Evolutionary conservation across 35 echinoderm and acorn worm species (phyloP), one percentile per base, ranked within the genome.

Genomic region (Heliocidaris tuberculata): DNA sequence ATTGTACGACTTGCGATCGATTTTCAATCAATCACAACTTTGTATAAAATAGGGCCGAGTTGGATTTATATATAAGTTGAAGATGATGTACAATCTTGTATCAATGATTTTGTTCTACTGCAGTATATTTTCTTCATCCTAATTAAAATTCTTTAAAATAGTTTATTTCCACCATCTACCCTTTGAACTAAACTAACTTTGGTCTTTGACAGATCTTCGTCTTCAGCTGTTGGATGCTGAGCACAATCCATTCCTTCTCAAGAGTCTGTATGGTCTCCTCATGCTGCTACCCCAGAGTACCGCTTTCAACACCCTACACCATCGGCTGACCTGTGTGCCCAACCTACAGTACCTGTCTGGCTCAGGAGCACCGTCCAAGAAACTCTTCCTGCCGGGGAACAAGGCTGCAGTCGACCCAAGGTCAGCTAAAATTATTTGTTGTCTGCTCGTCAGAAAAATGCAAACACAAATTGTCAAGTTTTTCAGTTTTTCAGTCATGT

Each of bases 281-380:
- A 99, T 99, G 98, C 65, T 99, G 60, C 93, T 99, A 48, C 98
- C 98, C 2, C 98, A 99, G 96, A 99, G 96, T 50, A 96, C 97
- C 49, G 95, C 96, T 1, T 99, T 99, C 92, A 96, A 93, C 50
- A 94, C 94, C 24, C 95, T 99, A 24, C 90, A 97, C 47, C 93
- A 97, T 13, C 86, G 98, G 2, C 90, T 99, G 31, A 93, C 97
- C 1, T 99, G 98, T 90, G 94, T 99, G 27, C 98, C 98, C 29
- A 97, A 95, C 60, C 86, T 98, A 21, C 94, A 93, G 31, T 49
- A 50, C 87, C 10, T 96, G 31, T 86, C 97, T 59, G 95, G 94
- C 89, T 54, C 94, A 90, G 89, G 95, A 85, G 49, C 86, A 94
- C 56, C 94, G 85, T 78, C 93, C 91, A 89, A 90, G 90, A 49